Percentiles rank a stretch among this genome's conserved stretches.
Evolutionary conservation across 2,113 vertebrate genomes (phyloP).

Genomic region (Phyllopteryx taeniolatus): DNA sequence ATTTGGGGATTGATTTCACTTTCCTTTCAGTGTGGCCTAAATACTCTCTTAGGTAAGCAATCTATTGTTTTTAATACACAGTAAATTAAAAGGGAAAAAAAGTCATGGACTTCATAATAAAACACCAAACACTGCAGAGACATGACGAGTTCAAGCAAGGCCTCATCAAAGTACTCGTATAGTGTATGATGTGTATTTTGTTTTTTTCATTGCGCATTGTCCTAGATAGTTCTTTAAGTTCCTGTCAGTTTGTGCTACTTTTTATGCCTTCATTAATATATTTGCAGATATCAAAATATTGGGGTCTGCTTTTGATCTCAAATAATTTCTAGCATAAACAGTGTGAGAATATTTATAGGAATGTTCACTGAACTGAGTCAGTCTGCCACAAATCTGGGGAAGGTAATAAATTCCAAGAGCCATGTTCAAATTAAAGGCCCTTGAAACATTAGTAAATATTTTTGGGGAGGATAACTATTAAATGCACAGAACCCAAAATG

Average conservation of each 20-base stretch:
- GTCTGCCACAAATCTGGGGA: not conserved
- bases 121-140: not conserved
- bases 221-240: conserved; percentile 34
- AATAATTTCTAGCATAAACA: not conserved
- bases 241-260: conserved; percentile 32
- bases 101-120: conserved; percentile 11
- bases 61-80: conserved; percentile 5
- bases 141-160: conserved; percentile 22
- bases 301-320: conserved; percentile 20
- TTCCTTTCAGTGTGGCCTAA: not conserved
- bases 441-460: not conserved
- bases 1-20: not conserved
- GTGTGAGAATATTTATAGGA: not conserved
- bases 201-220: conserved; percentile 41
- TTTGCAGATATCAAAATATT: conserved; percentile 4
- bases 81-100: not conserved
- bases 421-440: too few species aligned
- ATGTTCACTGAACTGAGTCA: not conserved
- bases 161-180: conserved; percentile 22
- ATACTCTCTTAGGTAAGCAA: not conserved
- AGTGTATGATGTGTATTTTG: conserved; percentile 19
- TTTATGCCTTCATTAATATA: conserved; percentile 13
- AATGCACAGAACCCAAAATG: too few species aligned
- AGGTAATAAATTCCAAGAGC: not conserved
- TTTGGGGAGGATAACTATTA: not conserved